These are phyloP conservation scores for Baccha elongata DNA, from an alignment of 2,888 invertebrate species.

Conservation along the genomic window DNA sequence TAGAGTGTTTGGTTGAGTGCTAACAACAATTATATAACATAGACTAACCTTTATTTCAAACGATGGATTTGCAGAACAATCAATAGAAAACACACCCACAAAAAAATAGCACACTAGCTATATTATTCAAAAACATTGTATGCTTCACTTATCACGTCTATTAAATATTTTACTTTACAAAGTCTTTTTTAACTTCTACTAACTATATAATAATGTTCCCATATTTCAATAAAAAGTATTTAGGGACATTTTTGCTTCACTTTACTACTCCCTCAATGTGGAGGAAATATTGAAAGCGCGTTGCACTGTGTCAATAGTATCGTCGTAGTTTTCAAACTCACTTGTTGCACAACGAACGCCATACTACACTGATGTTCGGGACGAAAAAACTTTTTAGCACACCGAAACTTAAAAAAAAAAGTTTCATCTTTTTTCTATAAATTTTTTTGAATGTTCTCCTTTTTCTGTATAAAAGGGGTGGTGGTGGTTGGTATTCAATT, in stretches of 20 bases:
- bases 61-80: too few species aligned
- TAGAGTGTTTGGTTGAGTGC: too few species aligned
- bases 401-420: slow-evolving; percentile 82
- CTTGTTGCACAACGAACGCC: slow-evolving; percentile 82
- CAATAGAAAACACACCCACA: too few species aligned
- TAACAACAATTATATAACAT: too few species aligned
- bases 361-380: slow-evolving; percentile 75
- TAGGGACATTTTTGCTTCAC: neutral
- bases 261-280: too few species aligned
- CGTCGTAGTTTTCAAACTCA: slow-evolving; percentile 82
- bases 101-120: too few species aligned
- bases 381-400: slow-evolving; percentile 80
- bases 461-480: slow-evolving; percentile 30
- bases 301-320: slow-evolving; percentile 75
- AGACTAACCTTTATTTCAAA: too few species aligned
- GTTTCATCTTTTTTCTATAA: slow-evolving; percentile 64
- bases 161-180: too few species aligned
- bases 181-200: too few species aligned
- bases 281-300: slow-evolving; percentile 42
- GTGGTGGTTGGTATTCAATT: slow-evolving; percentile 28
- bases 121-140: too few species aligned
- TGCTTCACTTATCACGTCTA: too few species aligned
- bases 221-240: neutral
- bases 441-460: slow-evolving; percentile 62
- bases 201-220: neutral